These are phyloP conservation scores for Melinopterus prodromus DNA, from an alignment of 2,888 invertebrate species.

Conservation along the genomic window DNA sequence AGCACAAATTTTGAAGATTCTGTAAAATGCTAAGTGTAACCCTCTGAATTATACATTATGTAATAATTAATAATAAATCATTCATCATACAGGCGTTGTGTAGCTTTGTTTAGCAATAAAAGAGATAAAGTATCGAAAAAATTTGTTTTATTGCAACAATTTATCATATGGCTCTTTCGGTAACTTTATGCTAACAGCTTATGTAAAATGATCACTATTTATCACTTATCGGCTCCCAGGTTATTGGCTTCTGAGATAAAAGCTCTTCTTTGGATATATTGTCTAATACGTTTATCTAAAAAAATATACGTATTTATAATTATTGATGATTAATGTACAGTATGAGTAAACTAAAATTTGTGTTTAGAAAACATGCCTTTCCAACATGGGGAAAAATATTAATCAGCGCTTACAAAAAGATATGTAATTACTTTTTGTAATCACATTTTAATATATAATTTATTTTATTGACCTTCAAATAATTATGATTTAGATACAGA, in stretches of 20 bases:
- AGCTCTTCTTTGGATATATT: constrained; percentile 66
- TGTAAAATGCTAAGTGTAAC: constrained; percentile 32
- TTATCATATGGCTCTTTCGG: constrained; percentile 71
- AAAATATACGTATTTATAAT: constrained; percentile 11
- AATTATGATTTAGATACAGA: too few species aligned
- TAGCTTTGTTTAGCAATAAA: not conserved
- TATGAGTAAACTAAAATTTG: too few species aligned
- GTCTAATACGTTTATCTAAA: constrained; percentile 65
- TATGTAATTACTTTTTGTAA: too few species aligned
- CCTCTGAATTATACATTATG: not conserved
- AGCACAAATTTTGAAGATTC: constrained; percentile 41
- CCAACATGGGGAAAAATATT: too few species aligned
- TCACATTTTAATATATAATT: too few species aligned
- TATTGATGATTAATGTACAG: not conserved
- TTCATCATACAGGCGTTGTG: not conserved
- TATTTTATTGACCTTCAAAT: too few species aligned
- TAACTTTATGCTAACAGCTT: not conserved
- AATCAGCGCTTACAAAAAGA: too few species aligned
- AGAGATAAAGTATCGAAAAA: not conserved
- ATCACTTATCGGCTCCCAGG: constrained; percentile 44
- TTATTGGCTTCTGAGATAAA: constrained; percentile 58
- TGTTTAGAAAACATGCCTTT: too few species aligned
- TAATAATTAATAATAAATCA: constrained; percentile 5
- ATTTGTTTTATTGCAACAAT: not conserved
- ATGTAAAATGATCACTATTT: constrained; percentile 17